Conservation (phyloP, 2,797 vertebrate genomes). For the Urocyon cinereoargenteus region DNA sequence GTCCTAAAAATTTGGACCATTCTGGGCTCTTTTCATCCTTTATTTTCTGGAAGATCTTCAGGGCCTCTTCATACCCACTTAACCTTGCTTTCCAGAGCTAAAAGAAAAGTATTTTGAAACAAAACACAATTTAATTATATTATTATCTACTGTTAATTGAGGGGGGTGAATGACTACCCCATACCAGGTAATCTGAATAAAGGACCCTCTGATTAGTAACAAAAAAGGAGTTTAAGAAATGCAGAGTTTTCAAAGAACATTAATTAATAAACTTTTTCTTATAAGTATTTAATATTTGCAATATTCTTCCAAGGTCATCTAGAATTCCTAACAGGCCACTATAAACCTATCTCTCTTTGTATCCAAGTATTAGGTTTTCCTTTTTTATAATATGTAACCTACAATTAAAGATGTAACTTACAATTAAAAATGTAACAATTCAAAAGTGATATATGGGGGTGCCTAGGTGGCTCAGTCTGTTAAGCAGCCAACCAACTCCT, state of each 20-base stretch:
- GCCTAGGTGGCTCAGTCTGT: neutral
- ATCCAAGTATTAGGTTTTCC: neutral
- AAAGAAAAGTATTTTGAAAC: constrained; percentile 72
- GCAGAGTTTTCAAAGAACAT: constrained; percentile 37
- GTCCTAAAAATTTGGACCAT: constrained; percentile 97
- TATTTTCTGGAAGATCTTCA: constrained; percentile 97
- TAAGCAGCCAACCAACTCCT: neutral
- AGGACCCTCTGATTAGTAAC: constrained; percentile 18
- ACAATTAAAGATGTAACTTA: constrained; percentile 33
- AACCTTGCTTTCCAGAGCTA: constrained; percentile 98
- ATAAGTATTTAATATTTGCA: constrained; percentile 26
- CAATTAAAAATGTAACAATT: constrained; percentile 26
- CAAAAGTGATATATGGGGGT: neutral
- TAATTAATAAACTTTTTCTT: constrained; percentile 21
- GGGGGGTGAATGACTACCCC: neutral
- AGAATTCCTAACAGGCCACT: constrained; percentile 30
- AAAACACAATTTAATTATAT: constrained; percentile 62
- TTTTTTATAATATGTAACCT: constrained; percentile 30
- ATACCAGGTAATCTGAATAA: constrained; percentile 39
- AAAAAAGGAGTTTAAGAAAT: constrained; percentile 56
- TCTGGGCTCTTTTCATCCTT: constrained; percentile 97
- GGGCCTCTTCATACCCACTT: constrained; percentile 97
- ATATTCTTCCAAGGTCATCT: constrained; percentile 16
- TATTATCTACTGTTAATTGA: constrained; percentile 15
- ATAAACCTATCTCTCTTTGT: constrained; percentile 3